Evolutionary conservation across 2,888 invertebrate species (phyloP), one percentile per base, ranked within the genome.

Genomic region (Baronia brevicornis): DNA sequence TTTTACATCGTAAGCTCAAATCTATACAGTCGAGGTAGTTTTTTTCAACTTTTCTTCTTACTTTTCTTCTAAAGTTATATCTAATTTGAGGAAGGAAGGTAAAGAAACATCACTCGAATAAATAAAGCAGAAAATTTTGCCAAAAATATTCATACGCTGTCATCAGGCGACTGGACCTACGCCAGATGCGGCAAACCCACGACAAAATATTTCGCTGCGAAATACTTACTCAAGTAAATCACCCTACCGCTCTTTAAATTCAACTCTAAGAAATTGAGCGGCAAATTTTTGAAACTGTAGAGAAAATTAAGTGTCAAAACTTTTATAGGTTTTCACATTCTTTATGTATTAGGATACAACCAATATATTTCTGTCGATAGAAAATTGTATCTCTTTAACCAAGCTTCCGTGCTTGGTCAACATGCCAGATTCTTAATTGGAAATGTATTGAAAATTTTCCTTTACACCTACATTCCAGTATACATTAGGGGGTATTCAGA

Each of bases 61-160:
- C n/a, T n/a, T n/a, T n/a, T n/a, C n/a, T n/a, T 23, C 8, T 18
- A 44, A 41, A 40, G 34, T 46, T 50, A 46, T 41, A 43, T 42
- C 45, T 52, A 68, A 67, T 64, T 61, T 57, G 41, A 46, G 54
- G 50, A 57, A 58, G 69, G 66, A 72, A 71, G 62, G 65, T 68
- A 59, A 72, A 61, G 54, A 59, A 67, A 62, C 57, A 60, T 62
- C 58, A 57, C 58, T 58, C 51, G 61, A 63, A 66, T 66, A 59
- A 69, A 64, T 64, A 62, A 72, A 60, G 66, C 69, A 47, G 60
- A 48, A 67, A 67, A 68, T 75, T 78, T 72, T 67, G 79, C 70
- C 78, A 77, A 75, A 80, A 82, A 82, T 80, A 82, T 84, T 84
- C 82, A 82, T 82, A 80, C 79, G 79, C 79, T 82, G 82, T 80